These are phyloP conservation scores for Coboldia fuscipes DNA, from an alignment of 1,140 invertebrate genomes.

Conservation along the genomic window DNA sequence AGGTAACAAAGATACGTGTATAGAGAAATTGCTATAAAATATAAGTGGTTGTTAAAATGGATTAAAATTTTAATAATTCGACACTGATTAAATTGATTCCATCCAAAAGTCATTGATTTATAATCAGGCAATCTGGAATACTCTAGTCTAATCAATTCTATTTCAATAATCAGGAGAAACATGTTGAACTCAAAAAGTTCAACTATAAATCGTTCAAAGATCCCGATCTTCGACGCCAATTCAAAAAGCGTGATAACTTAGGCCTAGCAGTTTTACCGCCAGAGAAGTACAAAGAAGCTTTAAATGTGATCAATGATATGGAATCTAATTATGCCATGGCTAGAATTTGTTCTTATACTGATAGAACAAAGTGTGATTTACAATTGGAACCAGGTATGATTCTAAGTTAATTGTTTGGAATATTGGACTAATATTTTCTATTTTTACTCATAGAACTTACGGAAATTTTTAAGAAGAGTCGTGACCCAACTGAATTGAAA, in stretches of 20 bases:
- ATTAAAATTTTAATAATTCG: too few species aligned
- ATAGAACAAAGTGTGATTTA: conserved; percentile 43
- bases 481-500: conserved; percentile 47
- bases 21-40: too few species aligned
- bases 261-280: conserved; percentile 46
- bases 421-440: not conserved
- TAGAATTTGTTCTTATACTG: conserved; percentile 50
- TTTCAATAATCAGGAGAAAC: too few species aligned
- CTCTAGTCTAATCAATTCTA: too few species aligned
- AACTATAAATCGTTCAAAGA: conserved; percentile 38
- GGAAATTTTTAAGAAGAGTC: conserved; percentile 37
- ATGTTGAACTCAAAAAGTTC: conserved; percentile 32
- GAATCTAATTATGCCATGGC: conserved; percentile 56
- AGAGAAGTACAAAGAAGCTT: conserved; percentile 35
- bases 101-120: too few species aligned
- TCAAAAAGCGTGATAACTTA: conserved; percentile 37
- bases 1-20: too few species aligned
- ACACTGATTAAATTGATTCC: too few species aligned
- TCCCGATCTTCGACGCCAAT: conserved; percentile 36
- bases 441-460: conserved; percentile 34
- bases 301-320: conserved; percentile 46
- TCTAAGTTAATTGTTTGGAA: not conserved
- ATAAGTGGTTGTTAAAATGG: too few species aligned
- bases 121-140: too few species aligned
- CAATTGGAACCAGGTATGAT: conserved; percentile 47